Conservation (phyloP, 2,113 vertebrate species). For the Tiliqua scincoides region DNA sequence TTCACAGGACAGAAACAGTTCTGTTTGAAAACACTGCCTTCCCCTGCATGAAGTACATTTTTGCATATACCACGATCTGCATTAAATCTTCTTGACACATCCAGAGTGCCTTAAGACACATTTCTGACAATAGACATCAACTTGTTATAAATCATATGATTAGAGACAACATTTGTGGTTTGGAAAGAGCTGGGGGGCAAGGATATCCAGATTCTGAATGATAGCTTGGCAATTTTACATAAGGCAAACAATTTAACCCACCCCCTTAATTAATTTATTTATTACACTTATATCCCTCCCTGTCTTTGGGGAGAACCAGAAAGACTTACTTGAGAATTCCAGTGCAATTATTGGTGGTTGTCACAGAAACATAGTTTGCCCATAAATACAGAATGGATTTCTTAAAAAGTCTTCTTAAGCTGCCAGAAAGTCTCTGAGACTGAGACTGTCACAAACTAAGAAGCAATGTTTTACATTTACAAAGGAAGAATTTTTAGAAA, state of each 20-base stretch:
- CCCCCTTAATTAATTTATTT: background rate
- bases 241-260: slow-evolving; percentile 34
- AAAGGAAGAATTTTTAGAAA: slow-evolving; percentile 44
- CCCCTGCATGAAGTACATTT: background rate
- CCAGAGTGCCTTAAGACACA: background rate
- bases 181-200: slow-evolving; percentile 22
- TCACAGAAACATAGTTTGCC: slow-evolving; percentile 31
- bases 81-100: background rate
- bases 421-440: slow-evolving; percentile 37
- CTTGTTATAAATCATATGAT: slow-evolving; percentile 12
- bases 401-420: background rate
- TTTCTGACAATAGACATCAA: slow-evolving; percentile 37
- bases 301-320: background rate
- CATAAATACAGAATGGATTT: slow-evolving; percentile 26
- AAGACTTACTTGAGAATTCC: background rate
- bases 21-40: background rate
- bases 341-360: background rate
- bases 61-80: slow-evolving; percentile 8
- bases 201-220: slow-evolving; percentile 37
- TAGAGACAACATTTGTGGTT: slow-evolving; percentile 32
- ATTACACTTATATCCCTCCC: background rate
- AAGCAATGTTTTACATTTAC: slow-evolving; percentile 35
- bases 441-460: slow-evolving; percentile 27
- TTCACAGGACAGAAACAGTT: background rate
- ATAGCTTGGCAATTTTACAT: slow-evolving; percentile 46